Evolutionary conservation across 2,888 invertebrate species (phyloP).

Genomic region (Seira sanloemensis): DNA sequence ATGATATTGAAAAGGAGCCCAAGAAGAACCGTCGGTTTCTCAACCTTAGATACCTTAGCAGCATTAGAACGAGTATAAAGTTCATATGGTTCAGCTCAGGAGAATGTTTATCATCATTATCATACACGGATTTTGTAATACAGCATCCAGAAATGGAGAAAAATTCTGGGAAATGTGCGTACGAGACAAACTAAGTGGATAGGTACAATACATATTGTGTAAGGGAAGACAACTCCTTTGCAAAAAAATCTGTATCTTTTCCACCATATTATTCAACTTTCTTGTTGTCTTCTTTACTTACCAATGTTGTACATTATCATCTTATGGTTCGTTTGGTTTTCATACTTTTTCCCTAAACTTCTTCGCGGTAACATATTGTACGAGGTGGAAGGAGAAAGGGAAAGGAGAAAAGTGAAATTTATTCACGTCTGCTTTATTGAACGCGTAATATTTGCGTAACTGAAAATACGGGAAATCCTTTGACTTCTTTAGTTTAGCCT

Average conservation of each 20-base stretch:
- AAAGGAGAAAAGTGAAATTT: constrained; percentile 47
- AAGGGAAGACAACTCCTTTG: constrained; percentile 41
- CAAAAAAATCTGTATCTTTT: constrained; percentile 48
- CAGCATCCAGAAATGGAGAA: neutral
- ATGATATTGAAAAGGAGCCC: neutral
- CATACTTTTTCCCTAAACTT: neutral
- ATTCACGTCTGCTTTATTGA: constrained; percentile 60
- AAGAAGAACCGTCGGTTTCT: neutral
- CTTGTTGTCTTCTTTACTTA: constrained; percentile 50
- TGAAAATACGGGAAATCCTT: constrained; percentile 46
- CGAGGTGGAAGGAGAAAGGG: constrained; percentile 15
- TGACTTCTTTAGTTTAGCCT: constrained; percentile 28
- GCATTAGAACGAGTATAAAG: neutral
- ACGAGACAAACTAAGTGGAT: neutral
- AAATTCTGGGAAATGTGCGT: constrained; percentile 17
- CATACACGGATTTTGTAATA: constrained; percentile 13
- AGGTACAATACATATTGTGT: constrained; percentile 19
- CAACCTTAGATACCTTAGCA: neutral
- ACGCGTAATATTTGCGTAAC: constrained; percentile 63
- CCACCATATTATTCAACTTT: constrained; percentile 25
- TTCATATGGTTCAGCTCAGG: constrained; percentile 1
- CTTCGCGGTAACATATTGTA: constrained; percentile 45
- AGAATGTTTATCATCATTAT: constrained; percentile 10
- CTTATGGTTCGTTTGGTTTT: constrained; percentile 20
- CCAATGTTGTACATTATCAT: constrained; percentile 39